Evolutionary conservation across 2,888 invertebrate genomes (phyloP).

Genomic region (Napeogenes sylphis): DNA sequence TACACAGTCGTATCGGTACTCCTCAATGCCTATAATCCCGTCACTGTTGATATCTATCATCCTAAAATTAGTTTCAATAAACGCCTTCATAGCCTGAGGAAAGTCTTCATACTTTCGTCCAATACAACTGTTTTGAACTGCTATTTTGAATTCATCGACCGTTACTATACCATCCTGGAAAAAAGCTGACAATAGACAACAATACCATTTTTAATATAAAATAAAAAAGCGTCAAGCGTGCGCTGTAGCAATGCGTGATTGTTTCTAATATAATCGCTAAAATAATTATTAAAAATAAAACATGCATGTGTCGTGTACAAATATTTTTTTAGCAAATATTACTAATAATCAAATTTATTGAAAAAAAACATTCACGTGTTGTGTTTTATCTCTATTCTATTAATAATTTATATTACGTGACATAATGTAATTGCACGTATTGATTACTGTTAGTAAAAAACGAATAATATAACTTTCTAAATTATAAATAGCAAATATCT

Average conservation of each 20-base stretch:
- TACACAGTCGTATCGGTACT: constrained; percentile 89
- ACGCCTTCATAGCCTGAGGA: constrained; percentile 91
- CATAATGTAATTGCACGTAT: neutral
- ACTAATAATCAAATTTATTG: neutral
- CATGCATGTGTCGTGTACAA: constrained; percentile 2
- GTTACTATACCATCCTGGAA: constrained; percentile 88
- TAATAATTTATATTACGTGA: neutral
- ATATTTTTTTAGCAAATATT: too few relatives aligned
- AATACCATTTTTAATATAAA: constrained; percentile 14
- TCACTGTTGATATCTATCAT: constrained; percentile 89
- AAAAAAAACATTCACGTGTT: constrained; percentile 8
- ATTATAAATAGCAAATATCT: too few relatives aligned
- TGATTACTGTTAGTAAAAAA: too few relatives aligned
- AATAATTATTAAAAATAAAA: constrained; percentile 7
- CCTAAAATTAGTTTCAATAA: constrained; percentile 90
- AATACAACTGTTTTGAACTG: constrained; percentile 88
- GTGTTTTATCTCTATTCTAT: neutral
- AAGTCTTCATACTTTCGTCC: constrained; percentile 87
- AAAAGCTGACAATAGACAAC: constrained; percentile 28
- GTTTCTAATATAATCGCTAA: constrained; percentile 1
- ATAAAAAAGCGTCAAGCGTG: constrained; percentile 44
- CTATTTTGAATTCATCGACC: constrained; percentile 87
- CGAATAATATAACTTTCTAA: too few relatives aligned
- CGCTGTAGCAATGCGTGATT: constrained; percentile 26
- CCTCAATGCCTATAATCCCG: constrained; percentile 86